These are phyloP conservation scores for Calameuta idolon DNA, from an alignment of 2,888 invertebrate species.

Conservation along the genomic window DNA sequence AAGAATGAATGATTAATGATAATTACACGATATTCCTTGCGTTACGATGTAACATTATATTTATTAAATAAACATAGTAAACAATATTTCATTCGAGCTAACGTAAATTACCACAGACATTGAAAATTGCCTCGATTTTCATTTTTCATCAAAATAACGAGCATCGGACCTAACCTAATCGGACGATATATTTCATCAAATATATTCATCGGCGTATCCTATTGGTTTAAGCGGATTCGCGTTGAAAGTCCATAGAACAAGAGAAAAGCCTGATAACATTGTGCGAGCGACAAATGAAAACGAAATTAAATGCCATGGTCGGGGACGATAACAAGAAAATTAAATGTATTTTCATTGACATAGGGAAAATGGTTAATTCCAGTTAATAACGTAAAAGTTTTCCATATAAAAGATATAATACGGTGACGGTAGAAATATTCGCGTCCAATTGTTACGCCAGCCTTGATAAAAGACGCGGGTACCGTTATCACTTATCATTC, in stretches of 20 bases:
- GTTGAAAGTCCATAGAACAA: neutral
- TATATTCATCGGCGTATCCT: neutral
- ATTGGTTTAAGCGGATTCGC: constrained; percentile 13
- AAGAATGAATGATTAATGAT: constrained; percentile 37
- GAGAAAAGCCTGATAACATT: neutral
- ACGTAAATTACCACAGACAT: neutral
- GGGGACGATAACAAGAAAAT: neutral
- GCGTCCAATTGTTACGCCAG: neutral
- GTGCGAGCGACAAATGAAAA: neutral
- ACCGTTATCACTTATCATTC: neutral
- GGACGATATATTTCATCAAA: constrained; percentile 31
- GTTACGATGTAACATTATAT: constrained; percentile 61
- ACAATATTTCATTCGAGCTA: constrained; percentile 36
- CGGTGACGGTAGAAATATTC: neutral
- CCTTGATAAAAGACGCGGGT: neutral
- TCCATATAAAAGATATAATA: neutral
- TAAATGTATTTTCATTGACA: neutral
- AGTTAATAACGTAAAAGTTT: neutral
- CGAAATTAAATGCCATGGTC: neutral
- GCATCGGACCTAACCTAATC: constrained; percentile 19
- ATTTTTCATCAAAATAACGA: constrained; percentile 16
- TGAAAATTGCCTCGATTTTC: neutral
- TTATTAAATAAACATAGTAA: constrained; percentile 58
- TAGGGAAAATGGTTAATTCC: neutral
- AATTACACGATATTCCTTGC: constrained; percentile 52